phyloP scores from a whole-genome alignment of 2,797 vertebrate species.

The Melanotaenia parkinsoni region DNA sequence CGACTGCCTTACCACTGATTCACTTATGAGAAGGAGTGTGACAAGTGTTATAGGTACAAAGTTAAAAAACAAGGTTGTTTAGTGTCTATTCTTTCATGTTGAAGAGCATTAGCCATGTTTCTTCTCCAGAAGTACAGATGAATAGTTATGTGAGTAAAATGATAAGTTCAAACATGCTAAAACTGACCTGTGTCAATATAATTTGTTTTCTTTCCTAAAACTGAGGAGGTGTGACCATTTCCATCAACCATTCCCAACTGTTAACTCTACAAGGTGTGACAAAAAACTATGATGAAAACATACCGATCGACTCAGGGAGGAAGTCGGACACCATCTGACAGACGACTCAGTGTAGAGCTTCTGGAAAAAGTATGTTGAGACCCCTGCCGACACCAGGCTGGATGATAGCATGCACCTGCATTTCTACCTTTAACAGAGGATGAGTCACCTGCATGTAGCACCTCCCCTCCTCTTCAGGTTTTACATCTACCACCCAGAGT shows the following conservation, averaged over 20 bases:
- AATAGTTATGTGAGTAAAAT: too few species aligned
- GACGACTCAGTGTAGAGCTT: neutral
- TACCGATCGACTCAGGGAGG: too few species aligned
- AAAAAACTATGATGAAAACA: neutral
- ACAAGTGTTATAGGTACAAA: neutral
- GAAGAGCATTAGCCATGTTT: too few species aligned
- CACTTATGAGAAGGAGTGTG: neutral
- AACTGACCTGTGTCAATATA: too few species aligned
- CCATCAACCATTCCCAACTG: neutral
- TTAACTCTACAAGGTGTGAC: neutral
- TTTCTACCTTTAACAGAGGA: neutral
- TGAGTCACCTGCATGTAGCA: conserved; percentile 8
- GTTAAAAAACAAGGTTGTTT: too few species aligned
- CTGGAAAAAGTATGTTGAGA: neutral
- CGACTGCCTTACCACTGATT: too few species aligned
- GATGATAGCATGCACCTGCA: neutral
- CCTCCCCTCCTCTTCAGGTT: neutral
- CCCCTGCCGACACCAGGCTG: neutral
- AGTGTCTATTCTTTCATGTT: too few species aligned
- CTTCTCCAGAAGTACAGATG: too few species aligned
- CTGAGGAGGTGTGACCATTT: neutral
- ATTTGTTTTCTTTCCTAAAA: neutral
- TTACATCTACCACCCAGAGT: conserved; percentile 5
- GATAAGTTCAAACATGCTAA: too few species aligned
- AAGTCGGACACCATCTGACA: neutral